Conservation (phyloP, 2,797 vertebrate genomes). For the Prionace glauca region DNA sequence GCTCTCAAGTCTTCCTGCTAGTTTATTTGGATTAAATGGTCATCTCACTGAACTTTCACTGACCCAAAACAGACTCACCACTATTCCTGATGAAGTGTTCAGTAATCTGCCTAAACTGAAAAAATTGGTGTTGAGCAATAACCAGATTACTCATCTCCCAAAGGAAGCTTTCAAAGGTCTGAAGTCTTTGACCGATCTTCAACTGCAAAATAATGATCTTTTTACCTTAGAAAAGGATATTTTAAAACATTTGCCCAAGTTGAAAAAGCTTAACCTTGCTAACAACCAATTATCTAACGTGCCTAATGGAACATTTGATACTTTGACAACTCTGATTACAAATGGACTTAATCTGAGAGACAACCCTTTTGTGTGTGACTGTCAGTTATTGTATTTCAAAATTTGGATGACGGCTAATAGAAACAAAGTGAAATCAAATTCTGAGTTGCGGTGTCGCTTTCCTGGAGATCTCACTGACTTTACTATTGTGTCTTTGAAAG, state of each 20-base stretch:
- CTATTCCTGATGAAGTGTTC: slow-evolving; percentile 59
- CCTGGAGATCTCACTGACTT: slow-evolving; percentile 54
- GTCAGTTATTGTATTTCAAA: slow-evolving; percentile 55
- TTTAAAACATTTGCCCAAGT: slow-evolving; percentile 53
- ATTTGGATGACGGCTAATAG: slow-evolving; percentile 54
- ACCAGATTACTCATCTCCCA: slow-evolving; percentile 54
- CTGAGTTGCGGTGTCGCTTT: slow-evolving; percentile 50
- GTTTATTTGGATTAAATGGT: slow-evolving; percentile 55
- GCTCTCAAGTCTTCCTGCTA: slow-evolving; percentile 53
- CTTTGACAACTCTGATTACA: slow-evolving; percentile 49
- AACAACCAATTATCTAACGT: slow-evolving; percentile 50
- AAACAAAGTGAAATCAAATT: slow-evolving; percentile 44
- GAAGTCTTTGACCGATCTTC: slow-evolving; percentile 57
- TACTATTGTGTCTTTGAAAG: slow-evolving; percentile 47
- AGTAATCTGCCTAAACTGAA: slow-evolving; percentile 54
- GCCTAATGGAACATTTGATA: slow-evolving; percentile 51
- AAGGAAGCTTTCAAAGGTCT: slow-evolving; percentile 57
- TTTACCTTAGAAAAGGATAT: slow-evolving; percentile 47
- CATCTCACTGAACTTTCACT: slow-evolving; percentile 55
- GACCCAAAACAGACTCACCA: slow-evolving; percentile 58
- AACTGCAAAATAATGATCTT: slow-evolving; percentile 57
- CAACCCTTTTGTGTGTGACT: slow-evolving; percentile 77
- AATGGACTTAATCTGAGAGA: slow-evolving; percentile 55
- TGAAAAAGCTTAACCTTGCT: slow-evolving; percentile 56
- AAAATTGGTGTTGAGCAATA: slow-evolving; percentile 62